These are phyloP conservation scores for Saccopteryx leptura DNA, from an alignment of 2,113 vertebrate species.

Conservation along the genomic window DNA sequence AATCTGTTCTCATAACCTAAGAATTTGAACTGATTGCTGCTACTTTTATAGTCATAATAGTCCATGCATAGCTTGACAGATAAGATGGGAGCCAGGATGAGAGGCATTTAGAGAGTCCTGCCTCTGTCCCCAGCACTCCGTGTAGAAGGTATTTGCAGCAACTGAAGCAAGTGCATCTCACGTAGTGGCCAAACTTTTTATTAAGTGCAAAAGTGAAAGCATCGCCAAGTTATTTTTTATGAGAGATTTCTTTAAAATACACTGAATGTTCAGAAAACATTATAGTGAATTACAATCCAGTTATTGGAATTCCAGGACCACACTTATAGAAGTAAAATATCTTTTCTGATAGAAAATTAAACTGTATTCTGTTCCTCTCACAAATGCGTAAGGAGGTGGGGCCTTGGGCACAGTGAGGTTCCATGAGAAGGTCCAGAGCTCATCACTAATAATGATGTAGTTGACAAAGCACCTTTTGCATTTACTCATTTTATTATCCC, in stretches of 20 bases:
- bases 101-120: background rate
- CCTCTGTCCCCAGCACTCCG: background rate
- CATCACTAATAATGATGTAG: too few relatives aligned
- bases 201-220: background rate
- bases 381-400: background rate
- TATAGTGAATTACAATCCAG: background rate
- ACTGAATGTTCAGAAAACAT: background rate
- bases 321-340: background rate
- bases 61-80: background rate
- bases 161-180: background rate
- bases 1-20: constrained; percentile 65
- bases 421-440: background rate
- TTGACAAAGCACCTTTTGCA: background rate
- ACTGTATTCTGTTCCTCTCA: background rate
- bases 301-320: background rate
- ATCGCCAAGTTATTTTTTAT: background rate
- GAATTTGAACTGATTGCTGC: background rate
- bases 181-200: background rate
- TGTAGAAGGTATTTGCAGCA: background rate
- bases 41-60: constrained; percentile 1
- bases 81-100: background rate
- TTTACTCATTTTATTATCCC: background rate
- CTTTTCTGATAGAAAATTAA: background rate
- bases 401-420: background rate
- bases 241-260: background rate